Percentiles rank a stretch among this genome's conserved stretches.
Conservation (phyloP, 2,113 vertebrate genomes). For the Thalassarche chlororhynchos region DNA sequence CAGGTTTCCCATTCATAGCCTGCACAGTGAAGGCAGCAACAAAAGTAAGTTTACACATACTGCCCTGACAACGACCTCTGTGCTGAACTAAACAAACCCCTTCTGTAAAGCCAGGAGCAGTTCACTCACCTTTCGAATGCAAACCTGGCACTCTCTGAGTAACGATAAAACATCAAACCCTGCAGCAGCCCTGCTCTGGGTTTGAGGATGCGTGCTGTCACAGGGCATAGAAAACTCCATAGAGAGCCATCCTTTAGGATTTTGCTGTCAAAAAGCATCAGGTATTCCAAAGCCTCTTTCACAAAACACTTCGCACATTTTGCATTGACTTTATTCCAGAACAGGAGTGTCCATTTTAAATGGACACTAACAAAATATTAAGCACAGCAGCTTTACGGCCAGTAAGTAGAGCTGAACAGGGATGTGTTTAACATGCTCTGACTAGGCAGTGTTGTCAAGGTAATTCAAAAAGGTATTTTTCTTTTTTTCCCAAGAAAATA, state of each 20-base stretch:
- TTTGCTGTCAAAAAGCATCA: background rate
- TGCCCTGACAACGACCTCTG: conserved; percentile 47
- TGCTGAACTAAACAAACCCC: background rate
- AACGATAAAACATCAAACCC: background rate
- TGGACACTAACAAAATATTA: background rate
- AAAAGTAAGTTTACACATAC: background rate
- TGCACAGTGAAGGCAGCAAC: background rate
- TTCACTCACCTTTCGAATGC: background rate
- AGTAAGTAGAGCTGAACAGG: background rate
- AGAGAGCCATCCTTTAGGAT: background rate
- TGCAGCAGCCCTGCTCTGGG: background rate
- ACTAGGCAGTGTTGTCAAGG: background rate
- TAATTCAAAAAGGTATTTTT: background rate
- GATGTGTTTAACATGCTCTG: background rate
- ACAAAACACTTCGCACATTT: background rate
- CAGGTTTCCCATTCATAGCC: background rate
- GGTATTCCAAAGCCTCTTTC: background rate
- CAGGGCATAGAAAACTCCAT: background rate
- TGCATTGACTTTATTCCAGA: background rate
- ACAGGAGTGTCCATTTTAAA: background rate
- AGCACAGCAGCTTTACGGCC: background rate
- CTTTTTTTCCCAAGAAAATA: background rate
- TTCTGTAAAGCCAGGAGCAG: background rate
- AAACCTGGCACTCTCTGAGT: conserved; percentile 1
- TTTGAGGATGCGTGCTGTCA: background rate